Conservation (phyloP, 2,113 vertebrate genomes). For the Cyphomyrus discorhynchus region DNA sequence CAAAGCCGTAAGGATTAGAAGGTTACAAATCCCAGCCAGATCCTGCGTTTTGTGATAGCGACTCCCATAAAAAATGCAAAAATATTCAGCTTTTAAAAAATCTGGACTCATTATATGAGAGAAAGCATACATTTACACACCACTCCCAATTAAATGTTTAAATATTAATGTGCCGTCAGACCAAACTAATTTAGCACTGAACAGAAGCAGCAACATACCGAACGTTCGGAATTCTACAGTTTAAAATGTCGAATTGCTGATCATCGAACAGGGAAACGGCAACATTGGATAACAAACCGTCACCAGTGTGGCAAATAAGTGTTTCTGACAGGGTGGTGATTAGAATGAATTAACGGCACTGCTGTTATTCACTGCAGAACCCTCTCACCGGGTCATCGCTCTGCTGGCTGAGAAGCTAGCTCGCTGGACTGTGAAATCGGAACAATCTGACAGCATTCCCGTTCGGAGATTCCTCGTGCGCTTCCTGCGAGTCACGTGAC, state of each 20-base stretch:
- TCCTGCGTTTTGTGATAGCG: neutral
- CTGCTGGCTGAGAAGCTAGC: constrained; percentile 24
- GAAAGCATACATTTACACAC: constrained; percentile 27
- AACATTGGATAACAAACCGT: constrained; percentile 54
- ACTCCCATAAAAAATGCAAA: constrained; percentile 27
- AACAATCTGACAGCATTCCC: constrained; percentile 37
- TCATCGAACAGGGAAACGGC: constrained; percentile 53
- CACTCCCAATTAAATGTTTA: constrained; percentile 37
- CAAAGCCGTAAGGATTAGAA: neutral
- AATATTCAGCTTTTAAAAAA: constrained; percentile 21
- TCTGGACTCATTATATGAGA: constrained; percentile 29
- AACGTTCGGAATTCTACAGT: constrained; percentile 39
- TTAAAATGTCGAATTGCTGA: constrained; percentile 55
- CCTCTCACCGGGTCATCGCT: constrained; percentile 18
- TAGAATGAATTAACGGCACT: constrained; percentile 51
- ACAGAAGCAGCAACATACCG: constrained; percentile 20
- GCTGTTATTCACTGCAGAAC: constrained; percentile 56
- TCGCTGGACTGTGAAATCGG: constrained; percentile 38
- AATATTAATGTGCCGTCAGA: constrained; percentile 44
- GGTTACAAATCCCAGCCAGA: neutral
- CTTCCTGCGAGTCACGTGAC: no score
- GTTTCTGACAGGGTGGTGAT: constrained; percentile 55
- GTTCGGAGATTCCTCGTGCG: constrained; percentile 5
- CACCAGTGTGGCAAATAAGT: constrained; percentile 53
- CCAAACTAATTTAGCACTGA: constrained; percentile 17